These are phyloP conservation scores for Hylaeus volcanicus DNA, from an alignment of 1,140 invertebrate genomes.

Conservation along the genomic window DNA sequence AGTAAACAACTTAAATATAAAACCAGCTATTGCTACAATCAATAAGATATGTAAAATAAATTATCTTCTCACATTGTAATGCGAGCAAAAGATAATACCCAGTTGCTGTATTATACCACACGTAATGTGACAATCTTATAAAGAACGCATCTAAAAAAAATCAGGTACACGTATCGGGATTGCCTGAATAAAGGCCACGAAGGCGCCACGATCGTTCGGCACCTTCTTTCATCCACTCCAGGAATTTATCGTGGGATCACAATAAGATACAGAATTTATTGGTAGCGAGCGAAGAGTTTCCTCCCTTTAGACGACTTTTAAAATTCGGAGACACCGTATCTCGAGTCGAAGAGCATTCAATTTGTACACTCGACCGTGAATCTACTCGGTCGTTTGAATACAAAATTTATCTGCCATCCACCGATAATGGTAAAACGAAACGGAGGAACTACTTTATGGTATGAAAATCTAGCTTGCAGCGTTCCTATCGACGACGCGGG, in stretches of 20 bases:
- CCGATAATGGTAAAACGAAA: conserved; percentile 18
- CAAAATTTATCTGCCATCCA: conserved; percentile 28
- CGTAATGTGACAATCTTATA: background rate
- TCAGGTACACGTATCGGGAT: conserved; percentile 30
- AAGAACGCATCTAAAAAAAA: conserved; percentile 3
- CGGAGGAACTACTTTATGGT: conserved; percentile 13
- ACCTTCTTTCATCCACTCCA: conserved; percentile 43
- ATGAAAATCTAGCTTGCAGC: background rate
- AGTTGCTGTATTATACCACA: too few relatives aligned
- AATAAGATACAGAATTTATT: conserved; percentile 58
- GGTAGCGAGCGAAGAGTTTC: background rate
- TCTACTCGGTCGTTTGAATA: conserved; percentile 32
- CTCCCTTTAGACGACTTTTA: conserved; percentile 16
- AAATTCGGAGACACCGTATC: conserved; percentile 24
- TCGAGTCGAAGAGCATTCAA: conserved; percentile 37
- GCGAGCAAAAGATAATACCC: too few relatives aligned
- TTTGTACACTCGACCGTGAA: conserved; percentile 37
- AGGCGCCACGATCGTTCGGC: conserved; percentile 29
- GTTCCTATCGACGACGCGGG: too few relatives aligned
- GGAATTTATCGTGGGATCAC: conserved; percentile 48
- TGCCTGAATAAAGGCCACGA: background rate
- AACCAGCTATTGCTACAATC: too few relatives aligned
- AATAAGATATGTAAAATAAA: too few relatives aligned
- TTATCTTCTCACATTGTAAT: too few relatives aligned
- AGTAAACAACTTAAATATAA: too few relatives aligned